Conservation (phyloP, 2,797 vertebrate genomes). For the Graptemys geographica region DNA sequence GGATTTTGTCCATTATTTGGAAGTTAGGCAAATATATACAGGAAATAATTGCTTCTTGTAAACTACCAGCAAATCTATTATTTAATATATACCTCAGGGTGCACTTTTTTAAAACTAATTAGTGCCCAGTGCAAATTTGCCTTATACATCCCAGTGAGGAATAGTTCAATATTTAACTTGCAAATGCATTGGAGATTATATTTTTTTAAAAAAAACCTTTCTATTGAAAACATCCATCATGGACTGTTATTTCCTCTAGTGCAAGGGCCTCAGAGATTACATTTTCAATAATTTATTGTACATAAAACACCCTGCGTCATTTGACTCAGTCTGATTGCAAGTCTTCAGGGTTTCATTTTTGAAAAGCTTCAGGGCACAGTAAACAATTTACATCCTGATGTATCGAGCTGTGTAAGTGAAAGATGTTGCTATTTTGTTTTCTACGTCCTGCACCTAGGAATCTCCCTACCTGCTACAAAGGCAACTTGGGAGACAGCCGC, state of each 20-base stretch:
- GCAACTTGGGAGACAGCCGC: neutral
- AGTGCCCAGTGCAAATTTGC: neutral
- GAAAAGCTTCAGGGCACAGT: conserved; percentile 12
- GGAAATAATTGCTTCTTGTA: neutral
- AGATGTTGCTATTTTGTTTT: neutral
- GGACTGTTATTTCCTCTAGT: neutral
- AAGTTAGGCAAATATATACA: neutral
- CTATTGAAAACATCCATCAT: neutral
- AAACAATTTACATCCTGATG: neutral
- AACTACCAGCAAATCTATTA: neutral
- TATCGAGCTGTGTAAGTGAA: neutral
- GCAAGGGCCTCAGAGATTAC: neutral
- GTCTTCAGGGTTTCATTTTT: conserved; percentile 16
- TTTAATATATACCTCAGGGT: neutral
- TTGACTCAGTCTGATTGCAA: neutral
- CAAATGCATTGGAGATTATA: neutral
- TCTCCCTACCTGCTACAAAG: neutral
- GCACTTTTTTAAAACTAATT: neutral
- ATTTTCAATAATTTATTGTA: neutral
- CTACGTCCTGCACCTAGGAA: neutral
- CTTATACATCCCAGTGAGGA: neutral
- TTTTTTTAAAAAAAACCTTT: neutral
- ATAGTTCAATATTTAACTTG: conserved; percentile 30
- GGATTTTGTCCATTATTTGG: neutral
- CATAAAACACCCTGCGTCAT: neutral